Percentiles rank a stretch among this genome's conserved stretches.
Conservation (phyloP, 1,140 invertebrate species). For the Laodelphax striatellus region DNA sequence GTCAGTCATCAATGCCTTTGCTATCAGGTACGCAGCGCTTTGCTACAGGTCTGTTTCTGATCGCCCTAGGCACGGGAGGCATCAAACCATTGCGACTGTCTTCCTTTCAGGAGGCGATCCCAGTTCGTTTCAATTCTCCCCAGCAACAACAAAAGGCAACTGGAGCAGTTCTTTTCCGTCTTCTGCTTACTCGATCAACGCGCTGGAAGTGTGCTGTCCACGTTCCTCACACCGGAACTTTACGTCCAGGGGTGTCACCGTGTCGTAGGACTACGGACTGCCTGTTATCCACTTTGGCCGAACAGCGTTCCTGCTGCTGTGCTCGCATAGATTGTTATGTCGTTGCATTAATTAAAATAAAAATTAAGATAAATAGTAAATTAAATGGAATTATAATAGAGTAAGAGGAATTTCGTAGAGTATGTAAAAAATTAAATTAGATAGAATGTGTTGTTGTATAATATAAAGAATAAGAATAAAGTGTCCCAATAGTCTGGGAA, state of each 20-base stretch:
- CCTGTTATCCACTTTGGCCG: slow-evolving; percentile 81
- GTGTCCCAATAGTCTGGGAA: too few relatives aligned
- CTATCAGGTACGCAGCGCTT: slow-evolving; percentile 28
- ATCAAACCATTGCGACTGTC: slow-evolving; percentile 95
- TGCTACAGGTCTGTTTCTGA: slow-evolving; percentile 68
- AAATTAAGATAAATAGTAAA: too few relatives aligned
- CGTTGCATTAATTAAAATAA: slow-evolving; percentile 63
- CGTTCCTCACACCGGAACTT: slow-evolving; percentile 76
- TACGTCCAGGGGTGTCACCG: slow-evolving; percentile 55
- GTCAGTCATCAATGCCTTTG: too few relatives aligned
- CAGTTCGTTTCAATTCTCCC: slow-evolving; percentile 82
- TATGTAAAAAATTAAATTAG: too few relatives aligned
- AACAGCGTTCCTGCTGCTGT: slow-evolving; percentile 85
- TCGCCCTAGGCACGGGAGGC: slow-evolving; percentile 87
- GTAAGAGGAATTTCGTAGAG: too few relatives aligned
- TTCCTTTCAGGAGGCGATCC: slow-evolving; percentile 93
- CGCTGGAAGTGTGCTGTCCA: slow-evolving; percentile 80
- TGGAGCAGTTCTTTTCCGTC: slow-evolving; percentile 79
- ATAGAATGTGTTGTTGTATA: too few relatives aligned
- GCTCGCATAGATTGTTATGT: slow-evolving; percentile 72
- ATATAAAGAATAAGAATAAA: too few relatives aligned
- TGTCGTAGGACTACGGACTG: slow-evolving; percentile 71
- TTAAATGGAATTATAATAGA: too few relatives aligned
- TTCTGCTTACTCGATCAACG: too few relatives aligned
- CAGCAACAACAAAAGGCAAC: slow-evolving; percentile 59